Percentiles rank a stretch among this genome's conserved stretches.
phyloP scores from a whole-genome alignment of 2,113 vertebrate species.

The Limanda limanda region DNA sequence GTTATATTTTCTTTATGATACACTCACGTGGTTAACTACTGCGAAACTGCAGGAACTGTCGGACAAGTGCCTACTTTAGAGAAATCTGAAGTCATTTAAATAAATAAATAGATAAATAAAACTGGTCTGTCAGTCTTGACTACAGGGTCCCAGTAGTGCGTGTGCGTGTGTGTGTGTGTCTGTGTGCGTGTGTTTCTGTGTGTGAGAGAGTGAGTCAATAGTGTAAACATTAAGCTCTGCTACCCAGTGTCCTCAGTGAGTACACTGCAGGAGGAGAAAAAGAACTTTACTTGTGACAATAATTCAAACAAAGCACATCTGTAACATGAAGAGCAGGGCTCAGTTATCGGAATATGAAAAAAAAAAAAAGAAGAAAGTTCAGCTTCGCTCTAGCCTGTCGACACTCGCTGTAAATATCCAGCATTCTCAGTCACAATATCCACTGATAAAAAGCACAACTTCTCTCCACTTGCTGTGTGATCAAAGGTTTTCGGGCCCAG shows the following conservation, averaged over 20 bases:
- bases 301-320: constrained; percentile 16
- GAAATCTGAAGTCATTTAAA: constrained; percentile 71
- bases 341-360: constrained; percentile 5
- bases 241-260: constrained; percentile 12
- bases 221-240: constrained; percentile 60
- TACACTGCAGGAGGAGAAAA: background rate
- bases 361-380: background rate
- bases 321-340: constrained; percentile 7
- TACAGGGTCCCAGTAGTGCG: constrained; percentile 50
- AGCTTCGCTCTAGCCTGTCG: constrained; percentile 3
- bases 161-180: constrained; percentile 25
- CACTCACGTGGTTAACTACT: constrained; percentile 4
- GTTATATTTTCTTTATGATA: constrained; percentile 12
- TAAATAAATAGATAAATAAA: constrained; percentile 89
- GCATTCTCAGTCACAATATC: constrained; percentile 15
- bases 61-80: constrained; percentile 32
- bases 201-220: background rate
- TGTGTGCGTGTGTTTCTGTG: background rate
- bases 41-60: constrained; percentile 41
- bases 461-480: background rate
- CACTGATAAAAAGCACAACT: background rate
- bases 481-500: constrained; percentile 37
- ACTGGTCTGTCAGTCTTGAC: constrained; percentile 52
- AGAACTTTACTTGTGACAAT: background rate
- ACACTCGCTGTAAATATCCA: background rate